These are phyloP conservation scores for Pheosia tremula DNA, from an alignment of 2,888 invertebrate genomes.

Conservation along the genomic window DNA sequence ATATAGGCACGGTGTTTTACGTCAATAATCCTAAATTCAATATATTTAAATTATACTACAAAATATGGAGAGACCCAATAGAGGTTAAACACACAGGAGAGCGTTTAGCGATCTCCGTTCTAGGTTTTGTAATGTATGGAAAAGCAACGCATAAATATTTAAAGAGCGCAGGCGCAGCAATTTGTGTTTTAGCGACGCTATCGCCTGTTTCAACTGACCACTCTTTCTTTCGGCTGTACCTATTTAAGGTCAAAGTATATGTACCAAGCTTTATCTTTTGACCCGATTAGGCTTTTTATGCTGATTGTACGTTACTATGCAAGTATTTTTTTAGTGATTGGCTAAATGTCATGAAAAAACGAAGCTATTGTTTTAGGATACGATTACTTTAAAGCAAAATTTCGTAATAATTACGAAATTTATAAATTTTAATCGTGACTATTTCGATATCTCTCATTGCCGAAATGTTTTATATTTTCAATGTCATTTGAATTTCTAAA, in stretches of 20 bases:
- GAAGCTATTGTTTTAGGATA: slow-evolving; percentile 3
- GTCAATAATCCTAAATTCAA: too few relatives aligned
- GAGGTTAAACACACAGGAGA: too few relatives aligned
- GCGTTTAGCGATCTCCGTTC: too few relatives aligned
- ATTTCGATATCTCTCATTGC: slow-evolving; percentile 5
- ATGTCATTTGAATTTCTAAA: slow-evolving; percentile 5
- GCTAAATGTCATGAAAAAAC: not conserved
- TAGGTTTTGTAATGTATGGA: too few relatives aligned
- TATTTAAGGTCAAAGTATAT: not conserved
- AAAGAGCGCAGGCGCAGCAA: too few relatives aligned
- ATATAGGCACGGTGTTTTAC: not conserved
- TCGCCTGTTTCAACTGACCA: too few relatives aligned
- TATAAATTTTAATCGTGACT: not conserved
- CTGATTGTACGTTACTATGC: not conserved
- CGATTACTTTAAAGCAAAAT: not conserved
- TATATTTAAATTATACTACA: too few relatives aligned
- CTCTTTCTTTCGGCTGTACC: too few relatives aligned
- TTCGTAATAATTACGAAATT: not conserved
- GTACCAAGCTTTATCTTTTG: slow-evolving; percentile 6
- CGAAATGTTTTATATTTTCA: slow-evolving; percentile 6
- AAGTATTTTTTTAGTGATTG: slow-evolving; percentile 2
- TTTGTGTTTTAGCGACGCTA: too few relatives aligned
- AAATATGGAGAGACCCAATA: too few relatives aligned
- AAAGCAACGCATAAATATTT: too few relatives aligned
- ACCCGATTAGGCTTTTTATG: slow-evolving; percentile 3